These are phyloP conservation scores for Carcinoscorpius rotundicauda DNA, from an alignment of 1,140 invertebrate species.

Conservation along the genomic window DNA sequence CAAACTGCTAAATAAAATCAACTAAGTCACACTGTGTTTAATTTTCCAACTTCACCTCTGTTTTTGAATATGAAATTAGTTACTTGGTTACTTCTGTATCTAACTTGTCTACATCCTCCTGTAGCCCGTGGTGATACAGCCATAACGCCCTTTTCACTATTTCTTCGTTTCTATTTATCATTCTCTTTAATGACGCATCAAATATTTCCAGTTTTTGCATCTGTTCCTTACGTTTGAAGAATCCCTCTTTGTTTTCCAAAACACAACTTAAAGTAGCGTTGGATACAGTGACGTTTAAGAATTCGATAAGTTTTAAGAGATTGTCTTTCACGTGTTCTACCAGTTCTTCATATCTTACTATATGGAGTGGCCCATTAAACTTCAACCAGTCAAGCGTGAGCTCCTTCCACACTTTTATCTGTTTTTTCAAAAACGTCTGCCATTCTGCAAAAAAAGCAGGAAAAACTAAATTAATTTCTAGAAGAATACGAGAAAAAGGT, in stretches of 20 bases:
- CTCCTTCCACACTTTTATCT: conserved; percentile 50
- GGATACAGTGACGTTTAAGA: conserved; percentile 35
- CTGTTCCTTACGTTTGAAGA: conserved; percentile 48
- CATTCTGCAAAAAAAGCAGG: conserved; percentile 42
- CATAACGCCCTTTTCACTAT: no score
- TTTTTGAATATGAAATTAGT: no score
- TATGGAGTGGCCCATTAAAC: conserved; percentile 51
- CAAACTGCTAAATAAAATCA: no score
- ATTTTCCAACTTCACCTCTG: no score
- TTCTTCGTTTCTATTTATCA: no score
- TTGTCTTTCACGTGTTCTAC: conserved; percentile 46
- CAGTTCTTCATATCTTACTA: conserved; percentile 56
- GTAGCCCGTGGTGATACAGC: no score
- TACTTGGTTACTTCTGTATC: no score
- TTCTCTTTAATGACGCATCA: no score
- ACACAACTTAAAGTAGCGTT: conserved; percentile 28
- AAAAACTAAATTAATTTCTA: no score
- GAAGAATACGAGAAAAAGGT: no score
- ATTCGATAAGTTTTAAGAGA: conserved; percentile 44
- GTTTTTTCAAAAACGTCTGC: conserved; percentile 51
- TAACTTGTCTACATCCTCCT: no score
- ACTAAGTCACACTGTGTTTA: no score
- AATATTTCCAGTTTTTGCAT: conserved; percentile 37
- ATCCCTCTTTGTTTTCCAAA: conserved; percentile 43
- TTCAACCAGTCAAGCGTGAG: conserved; percentile 55